These are phyloP conservation scores for Enteromius argenteus DNA, from an alignment of 2,797 vertebrate species.

Conservation along the genomic window DNA sequence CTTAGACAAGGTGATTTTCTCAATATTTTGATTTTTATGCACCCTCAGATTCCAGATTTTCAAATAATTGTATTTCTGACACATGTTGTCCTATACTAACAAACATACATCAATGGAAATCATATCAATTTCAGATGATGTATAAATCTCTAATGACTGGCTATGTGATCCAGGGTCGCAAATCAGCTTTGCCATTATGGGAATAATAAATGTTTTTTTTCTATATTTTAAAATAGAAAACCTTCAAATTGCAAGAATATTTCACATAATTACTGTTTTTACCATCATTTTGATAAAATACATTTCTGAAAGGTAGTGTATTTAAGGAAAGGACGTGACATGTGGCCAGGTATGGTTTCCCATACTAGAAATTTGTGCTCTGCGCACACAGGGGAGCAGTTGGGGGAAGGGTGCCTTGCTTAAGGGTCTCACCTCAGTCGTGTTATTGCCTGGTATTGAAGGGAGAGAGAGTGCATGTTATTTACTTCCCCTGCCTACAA, in stretches of 20 bases:
- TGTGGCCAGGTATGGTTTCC: too few species aligned
- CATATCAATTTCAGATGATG: neutral
- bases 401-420: too few species aligned
- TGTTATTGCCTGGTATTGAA: too few species aligned
- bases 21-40: too few species aligned
- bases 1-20: too few species aligned
- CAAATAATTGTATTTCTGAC: neutral
- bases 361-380: too few species aligned
- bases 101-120: neutral
- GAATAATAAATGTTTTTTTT: neutral
- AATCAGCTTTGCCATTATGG: neutral
- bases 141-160: neutral
- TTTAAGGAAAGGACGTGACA: neutral
- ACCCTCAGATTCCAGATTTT: neutral
- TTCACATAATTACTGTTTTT: neutral
- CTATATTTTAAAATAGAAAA: neutral
- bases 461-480: too few species aligned
- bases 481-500: too few species aligned
- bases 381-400: too few species aligned
- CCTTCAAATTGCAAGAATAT: neutral
- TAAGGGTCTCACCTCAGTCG: too few species aligned
- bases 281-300: neutral
- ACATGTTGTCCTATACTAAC: neutral
- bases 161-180: neutral
- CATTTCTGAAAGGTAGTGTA: neutral